Evolutionary conservation across 2,888 invertebrate species (phyloP).

Genomic region (Autographa pulchrina): DNA sequence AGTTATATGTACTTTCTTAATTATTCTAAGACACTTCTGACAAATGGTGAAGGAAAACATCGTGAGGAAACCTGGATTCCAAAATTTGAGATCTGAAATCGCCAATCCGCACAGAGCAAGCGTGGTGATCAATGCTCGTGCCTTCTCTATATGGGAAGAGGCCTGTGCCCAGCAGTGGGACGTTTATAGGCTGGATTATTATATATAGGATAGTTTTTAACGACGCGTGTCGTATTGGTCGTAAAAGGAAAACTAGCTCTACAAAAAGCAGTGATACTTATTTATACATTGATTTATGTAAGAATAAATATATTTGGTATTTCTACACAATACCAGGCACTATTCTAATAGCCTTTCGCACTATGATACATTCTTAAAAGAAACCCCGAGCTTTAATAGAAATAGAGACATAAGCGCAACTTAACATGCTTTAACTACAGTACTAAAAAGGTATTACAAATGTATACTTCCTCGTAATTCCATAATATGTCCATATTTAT

Average conservation of each 20-base stretch:
- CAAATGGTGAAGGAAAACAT: no score
- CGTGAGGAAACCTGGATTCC: no score
- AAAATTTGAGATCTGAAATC: no score
- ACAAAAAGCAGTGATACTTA: not conserved
- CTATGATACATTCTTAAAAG: not conserved
- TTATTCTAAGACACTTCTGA: no score
- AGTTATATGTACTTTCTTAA: no score
- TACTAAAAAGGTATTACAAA: not conserved
- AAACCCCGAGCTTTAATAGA: not conserved
- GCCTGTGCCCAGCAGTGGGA: no score
- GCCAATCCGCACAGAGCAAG: no score
- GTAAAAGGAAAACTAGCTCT: not conserved
- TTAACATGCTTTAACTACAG: not conserved
- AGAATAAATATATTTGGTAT: not conserved
- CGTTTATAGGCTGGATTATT: no score
- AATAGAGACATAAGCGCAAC: not conserved
- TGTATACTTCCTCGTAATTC: slow-evolving; percentile 1
- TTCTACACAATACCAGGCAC: not conserved
- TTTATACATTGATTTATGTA: not conserved
- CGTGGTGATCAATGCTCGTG: no score
- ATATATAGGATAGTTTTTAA: no score
- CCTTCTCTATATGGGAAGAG: no score
- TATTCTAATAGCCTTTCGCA: not conserved
- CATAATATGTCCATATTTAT: not conserved
- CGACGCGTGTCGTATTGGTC: not conserved